Evolutionary conservation across 2,797 vertebrate genomes (phyloP).

Genomic region (Myripristis murdjan): DNA sequence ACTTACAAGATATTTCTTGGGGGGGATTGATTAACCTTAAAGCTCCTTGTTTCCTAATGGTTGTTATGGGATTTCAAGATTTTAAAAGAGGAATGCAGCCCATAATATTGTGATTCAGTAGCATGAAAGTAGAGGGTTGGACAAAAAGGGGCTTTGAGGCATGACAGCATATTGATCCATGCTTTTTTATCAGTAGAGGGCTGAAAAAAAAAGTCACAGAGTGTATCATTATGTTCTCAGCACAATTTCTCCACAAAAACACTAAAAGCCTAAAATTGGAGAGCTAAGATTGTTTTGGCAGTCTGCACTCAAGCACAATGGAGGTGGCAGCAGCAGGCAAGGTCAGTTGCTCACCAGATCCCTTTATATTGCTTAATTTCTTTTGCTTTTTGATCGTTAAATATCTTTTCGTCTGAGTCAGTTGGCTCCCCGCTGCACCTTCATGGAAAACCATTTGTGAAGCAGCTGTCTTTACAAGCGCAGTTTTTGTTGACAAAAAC

Average conservation of each 20-base stretch:
- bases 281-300: constrained; percentile 52
- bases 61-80: constrained; percentile 3
- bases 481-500: no score
- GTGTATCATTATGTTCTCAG: constrained; percentile 66
- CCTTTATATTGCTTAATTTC: constrained; percentile 16
- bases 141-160: constrained; percentile 10
- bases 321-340: constrained; percentile 22
- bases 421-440: no score
- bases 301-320: constrained; percentile 38
- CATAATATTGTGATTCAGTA: constrained; percentile 25
- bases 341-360: constrained; percentile 12
- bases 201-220: constrained; percentile 44
- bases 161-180: constrained; percentile 72
- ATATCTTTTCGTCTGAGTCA: neutral
- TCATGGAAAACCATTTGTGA: no score
- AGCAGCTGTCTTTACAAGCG: no score
- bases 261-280: constrained; percentile 56
- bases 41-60: constrained; percentile 42
- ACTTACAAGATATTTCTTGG: constrained; percentile 9
- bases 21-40: constrained; percentile 30
- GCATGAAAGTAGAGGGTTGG: constrained; percentile 36
- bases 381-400: constrained; percentile 8
- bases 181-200: constrained; percentile 62
- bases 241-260: constrained; percentile 58
- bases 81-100: constrained; percentile 17